A percentile compares a stretch with the other conserved stretches of the same genome.
These are phyloP conservation scores for Gracilinanus agilis DNA, from an alignment of 2,113 vertebrate genomes.

Conservation along the genomic window DNA sequence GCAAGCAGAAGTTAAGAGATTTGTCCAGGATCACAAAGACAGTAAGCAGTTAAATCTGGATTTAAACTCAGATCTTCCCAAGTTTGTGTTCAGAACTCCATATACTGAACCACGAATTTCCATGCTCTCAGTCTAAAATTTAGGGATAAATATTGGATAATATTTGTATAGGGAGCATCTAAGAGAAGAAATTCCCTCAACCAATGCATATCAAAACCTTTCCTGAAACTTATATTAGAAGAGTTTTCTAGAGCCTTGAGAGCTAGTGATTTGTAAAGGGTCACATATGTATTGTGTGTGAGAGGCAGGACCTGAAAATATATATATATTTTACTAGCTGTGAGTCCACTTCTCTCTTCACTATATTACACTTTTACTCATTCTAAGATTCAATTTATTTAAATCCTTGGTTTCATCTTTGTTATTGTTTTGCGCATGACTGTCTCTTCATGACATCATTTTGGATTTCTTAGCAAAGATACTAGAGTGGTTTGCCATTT, in stretches of 20 bases:
- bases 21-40: neutral
- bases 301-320: neutral
- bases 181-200: conserved; percentile 17
- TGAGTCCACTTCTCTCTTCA: neutral
- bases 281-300: neutral
- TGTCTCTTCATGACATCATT: too few relatives aligned
- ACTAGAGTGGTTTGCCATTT: conserved; percentile 4
- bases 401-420: conserved; percentile 34
- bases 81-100: neutral
- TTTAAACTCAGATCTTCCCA: neutral
- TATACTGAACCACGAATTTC: neutral
- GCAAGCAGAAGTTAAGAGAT: neutral
- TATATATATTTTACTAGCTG: neutral
- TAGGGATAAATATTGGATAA: neutral
- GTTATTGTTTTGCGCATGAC: conserved; percentile 17
- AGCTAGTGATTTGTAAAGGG: neutral
- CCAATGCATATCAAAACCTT: neutral
- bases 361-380: neutral
- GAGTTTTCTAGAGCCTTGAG: neutral
- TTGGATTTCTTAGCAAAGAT: conserved; percentile 18
- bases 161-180: neutral
- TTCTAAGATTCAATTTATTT: conserved; percentile 46
- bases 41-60: neutral
- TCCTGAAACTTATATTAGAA: neutral
- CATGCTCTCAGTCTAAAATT: neutral